phyloP scores from a whole-genome alignment of 2,113 vertebrate genomes.

The Datnioides undecimradiatus region DNA sequence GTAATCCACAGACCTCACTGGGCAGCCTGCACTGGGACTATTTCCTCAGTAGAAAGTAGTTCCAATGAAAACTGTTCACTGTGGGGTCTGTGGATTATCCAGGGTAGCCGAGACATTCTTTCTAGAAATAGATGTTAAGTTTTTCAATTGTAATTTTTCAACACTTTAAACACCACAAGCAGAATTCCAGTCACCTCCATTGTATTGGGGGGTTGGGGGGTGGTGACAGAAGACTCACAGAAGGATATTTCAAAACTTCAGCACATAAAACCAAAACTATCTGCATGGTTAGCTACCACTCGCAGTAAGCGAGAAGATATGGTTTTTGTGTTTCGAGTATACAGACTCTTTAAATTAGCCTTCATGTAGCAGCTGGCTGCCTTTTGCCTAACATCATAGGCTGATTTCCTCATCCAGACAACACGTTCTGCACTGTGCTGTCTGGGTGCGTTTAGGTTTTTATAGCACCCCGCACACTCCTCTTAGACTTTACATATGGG shows the following conservation, averaged over 20 bases:
- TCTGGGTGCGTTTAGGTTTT: constrained; percentile 44
- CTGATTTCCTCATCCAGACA: constrained; percentile 13
- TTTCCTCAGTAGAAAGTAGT: constrained; percentile 42
- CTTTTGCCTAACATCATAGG: constrained; percentile 15
- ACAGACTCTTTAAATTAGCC: not conserved
- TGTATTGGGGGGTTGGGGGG: constrained; percentile 37
- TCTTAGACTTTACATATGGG: constrained; percentile 66
- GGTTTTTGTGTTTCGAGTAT: constrained; percentile 1
- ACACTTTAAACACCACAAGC: constrained; percentile 57
- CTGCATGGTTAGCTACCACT: constrained; percentile 41
- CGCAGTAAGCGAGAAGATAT: not conserved
- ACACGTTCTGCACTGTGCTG: constrained; percentile 10
- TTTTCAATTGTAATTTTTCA: constrained; percentile 58
- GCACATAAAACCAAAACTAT: constrained; percentile 60
- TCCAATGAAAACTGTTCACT: constrained; percentile 50
- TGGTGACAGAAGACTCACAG: constrained; percentile 36
- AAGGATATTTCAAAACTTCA: constrained; percentile 58
- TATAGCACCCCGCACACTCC: constrained; percentile 41
- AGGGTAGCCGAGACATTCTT: constrained; percentile 40
- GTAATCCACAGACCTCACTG: constrained; percentile 47
- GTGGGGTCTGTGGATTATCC: constrained; percentile 51
- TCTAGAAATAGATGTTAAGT: constrained; percentile 56
- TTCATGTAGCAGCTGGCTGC: constrained; percentile 12
- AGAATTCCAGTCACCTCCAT: constrained; percentile 46
- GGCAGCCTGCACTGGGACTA: constrained; percentile 22